Percentiles rank a stretch among this genome's conserved stretches.
These are phyloP conservation scores for Polypterus senegalus DNA, from an alignment of 2,113 vertebrate species.

Conservation along the genomic window DNA sequence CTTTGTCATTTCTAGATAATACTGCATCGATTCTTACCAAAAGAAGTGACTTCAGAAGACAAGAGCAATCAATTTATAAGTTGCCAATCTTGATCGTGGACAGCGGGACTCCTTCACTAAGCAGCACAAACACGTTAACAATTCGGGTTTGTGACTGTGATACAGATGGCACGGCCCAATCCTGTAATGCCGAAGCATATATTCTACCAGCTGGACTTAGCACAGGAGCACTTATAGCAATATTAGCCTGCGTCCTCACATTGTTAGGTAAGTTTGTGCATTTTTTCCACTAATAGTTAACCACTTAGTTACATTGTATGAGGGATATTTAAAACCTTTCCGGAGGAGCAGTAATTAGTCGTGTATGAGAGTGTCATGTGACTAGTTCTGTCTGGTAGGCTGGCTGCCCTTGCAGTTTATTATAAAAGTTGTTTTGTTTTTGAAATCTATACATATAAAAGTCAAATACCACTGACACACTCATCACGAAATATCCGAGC, in stretches of 20 bases:
- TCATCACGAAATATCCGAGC: no score
- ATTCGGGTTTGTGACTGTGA: conserved; percentile 87
- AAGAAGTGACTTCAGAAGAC: conserved; percentile 70
- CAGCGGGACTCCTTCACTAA: conserved; percentile 78
- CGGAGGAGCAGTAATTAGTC: no score
- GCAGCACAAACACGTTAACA: conserved; percentile 87
- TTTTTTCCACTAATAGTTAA: no score
- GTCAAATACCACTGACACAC: no score
- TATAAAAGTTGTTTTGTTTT: no score
- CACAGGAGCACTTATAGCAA: conserved; percentile 82
- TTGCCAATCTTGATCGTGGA: conserved; percentile 84
- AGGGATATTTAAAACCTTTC: no score
- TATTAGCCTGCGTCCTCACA: conserved; percentile 81
- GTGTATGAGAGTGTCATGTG: no score
- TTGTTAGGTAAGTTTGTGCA: conserved; percentile 63
- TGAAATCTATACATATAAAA: no score
- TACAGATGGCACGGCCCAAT: conserved; percentile 63
- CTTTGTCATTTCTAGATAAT: conserved; percentile 60
- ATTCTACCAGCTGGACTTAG: conserved; percentile 76
- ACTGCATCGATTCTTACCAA: conserved; percentile 78
- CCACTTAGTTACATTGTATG: no score
- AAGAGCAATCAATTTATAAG: conserved; percentile 74
- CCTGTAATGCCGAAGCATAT: conserved; percentile 81
- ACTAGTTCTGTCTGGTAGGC: no score
- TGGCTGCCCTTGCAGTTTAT: no score